Base-by-base conservation (phyloP, 2,113 vertebrate genomes). In the Lepidothrix coronata region DNA sequence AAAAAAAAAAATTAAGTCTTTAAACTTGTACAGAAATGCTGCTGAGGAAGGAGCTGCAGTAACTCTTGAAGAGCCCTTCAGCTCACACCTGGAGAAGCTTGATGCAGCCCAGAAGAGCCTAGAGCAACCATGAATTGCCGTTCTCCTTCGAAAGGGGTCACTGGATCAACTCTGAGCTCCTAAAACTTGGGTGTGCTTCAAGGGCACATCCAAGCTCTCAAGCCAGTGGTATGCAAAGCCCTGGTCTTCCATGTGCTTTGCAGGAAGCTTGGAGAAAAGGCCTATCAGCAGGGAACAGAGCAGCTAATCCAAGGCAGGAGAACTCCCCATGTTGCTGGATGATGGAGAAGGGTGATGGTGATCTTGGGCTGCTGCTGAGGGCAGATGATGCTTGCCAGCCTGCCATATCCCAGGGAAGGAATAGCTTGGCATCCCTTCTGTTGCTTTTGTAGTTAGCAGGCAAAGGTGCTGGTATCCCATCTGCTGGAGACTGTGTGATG, bases 401-500 rank as follows among this genome's bases (percentile, higher is more conserved):
- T 87, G 59, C 80, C 5, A 1, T 77, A 12, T 81, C 92, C 65
- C 2, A 8, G 43, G 51, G 59, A 93, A 33, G 80, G 80, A 83
- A 27, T 33, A 37, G 57, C 73, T 84, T 81, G 72, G 31, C 30
- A 1, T 74, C 76, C 95, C 93, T 95, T 95, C 93, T 95, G 92
- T 81, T 71, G 67, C 63, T 70, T 28, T 28, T 90, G 62, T 51
- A 55, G 88, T 89, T 72, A 91, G 74, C 84, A 91, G 78, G 85
- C 87, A 85, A 85, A 95, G 95, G 93, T 95, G 81, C 91, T 91
- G 89, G 67, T 90, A 16, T 79, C 89, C 91, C 91, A 88, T 95
- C 91, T 96, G 90, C 79, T 4, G 0, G 67, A 43, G 73, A 61
- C 0, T 0, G 18, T 43, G 82, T 39, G 77, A 44, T 24, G 84